phyloP scores from a whole-genome alignment of 2,888 invertebrate genomes.

The Cenopis cana region DNA sequence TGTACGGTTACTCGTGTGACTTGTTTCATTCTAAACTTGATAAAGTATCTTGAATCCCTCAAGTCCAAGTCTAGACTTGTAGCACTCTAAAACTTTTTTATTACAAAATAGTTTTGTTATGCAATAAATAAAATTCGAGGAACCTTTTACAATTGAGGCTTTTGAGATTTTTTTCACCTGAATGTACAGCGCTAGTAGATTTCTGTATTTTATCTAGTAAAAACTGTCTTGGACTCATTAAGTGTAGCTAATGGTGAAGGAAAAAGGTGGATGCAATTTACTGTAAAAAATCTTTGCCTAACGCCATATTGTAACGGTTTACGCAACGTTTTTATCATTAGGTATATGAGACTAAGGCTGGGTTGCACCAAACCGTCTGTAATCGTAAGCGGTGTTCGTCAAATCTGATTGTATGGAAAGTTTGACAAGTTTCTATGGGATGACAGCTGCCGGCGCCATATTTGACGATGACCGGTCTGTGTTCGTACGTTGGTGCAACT shows the following conservation, averaged over 20 bases:
- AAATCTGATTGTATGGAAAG: too few relatives aligned
- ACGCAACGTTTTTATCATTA: too few relatives aligned
- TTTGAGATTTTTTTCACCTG: neutral
- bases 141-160: neutral
- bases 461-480: too few relatives aligned
- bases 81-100: neutral
- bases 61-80: too few relatives aligned
- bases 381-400: too few relatives aligned
- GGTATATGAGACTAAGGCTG: too few relatives aligned
- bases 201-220: neutral
- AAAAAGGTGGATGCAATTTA: neutral
- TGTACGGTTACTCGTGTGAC: neutral
- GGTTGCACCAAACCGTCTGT: too few relatives aligned
- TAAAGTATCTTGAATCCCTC: neutral
- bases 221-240: neutral
- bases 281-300: neutral
- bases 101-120: neutral
- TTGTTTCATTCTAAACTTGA: neutral
- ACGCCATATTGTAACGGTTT: neutral
- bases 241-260: neutral
- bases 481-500: too few relatives aligned
- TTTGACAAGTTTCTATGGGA: too few relatives aligned
- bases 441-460: too few relatives aligned
- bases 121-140: neutral
- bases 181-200: neutral